Percentiles rank a stretch among this genome's conserved stretches.
Conservation (phyloP, 2,113 vertebrate genomes). For the Leucoraja erinaceus region DNA sequence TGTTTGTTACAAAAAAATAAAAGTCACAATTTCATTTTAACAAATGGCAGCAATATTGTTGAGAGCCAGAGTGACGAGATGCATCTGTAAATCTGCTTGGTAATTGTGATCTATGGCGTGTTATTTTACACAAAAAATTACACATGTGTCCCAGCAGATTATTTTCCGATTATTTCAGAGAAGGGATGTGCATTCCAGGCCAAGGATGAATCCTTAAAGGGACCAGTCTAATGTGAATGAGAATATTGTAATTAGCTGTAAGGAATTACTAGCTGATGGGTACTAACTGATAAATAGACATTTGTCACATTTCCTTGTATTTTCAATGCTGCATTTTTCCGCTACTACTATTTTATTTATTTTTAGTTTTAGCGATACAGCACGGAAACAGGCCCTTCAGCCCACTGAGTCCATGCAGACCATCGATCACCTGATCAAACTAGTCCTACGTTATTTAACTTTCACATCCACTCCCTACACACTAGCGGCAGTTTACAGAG, state of each 20-base stretch:
- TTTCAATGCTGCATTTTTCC: neutral
- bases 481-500: no score
- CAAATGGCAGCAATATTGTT: neutral
- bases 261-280: neutral
- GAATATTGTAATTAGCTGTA: neutral
- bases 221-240: neutral
- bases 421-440: no score
- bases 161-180: neutral
- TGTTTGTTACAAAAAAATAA: constrained; percentile 4
- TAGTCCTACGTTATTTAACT: no score
- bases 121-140: constrained; percentile 15
- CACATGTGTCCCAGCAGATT: constrained; percentile 11
- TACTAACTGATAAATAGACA: neutral
- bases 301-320: neutral
- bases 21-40: constrained; percentile 16
- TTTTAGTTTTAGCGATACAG: no score
- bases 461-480: no score
- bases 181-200: neutral
- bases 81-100: neutral
- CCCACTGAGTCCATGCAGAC: no score
- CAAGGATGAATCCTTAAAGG: neutral
- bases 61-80: neutral
- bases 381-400: no score
- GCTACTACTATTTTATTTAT: no score
- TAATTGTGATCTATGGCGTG: neutral